Percentiles rank a stretch among this genome's conserved stretches.
These are phyloP conservation scores for Sceloporus tristichus DNA, from an alignment of 2,113 vertebrate genomes.

Conservation along the genomic window DNA sequence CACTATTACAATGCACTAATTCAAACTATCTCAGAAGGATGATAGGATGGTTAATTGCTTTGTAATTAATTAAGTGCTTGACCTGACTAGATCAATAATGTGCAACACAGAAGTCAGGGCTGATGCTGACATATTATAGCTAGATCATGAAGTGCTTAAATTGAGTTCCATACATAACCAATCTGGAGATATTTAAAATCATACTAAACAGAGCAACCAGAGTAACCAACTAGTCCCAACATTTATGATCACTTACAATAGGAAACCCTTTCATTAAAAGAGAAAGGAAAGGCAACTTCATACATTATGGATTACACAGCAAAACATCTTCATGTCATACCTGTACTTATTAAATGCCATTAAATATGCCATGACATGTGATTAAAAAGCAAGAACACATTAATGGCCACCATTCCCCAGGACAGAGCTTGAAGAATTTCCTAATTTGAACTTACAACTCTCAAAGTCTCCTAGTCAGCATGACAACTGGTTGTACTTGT, in stretches of 20 bases:
- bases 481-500: too few relatives aligned
- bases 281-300: not conserved
- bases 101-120: not conserved
- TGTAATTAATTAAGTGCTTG: slow-evolving; percentile 29
- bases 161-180: not conserved
- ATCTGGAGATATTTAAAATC: not conserved
- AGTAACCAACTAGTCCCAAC: not conserved
- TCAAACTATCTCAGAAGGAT: not conserved
- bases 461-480: too few relatives aligned
- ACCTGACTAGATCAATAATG: slow-evolving; percentile 24
- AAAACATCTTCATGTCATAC: not conserved
- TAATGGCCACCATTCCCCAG: too few relatives aligned
- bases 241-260: not conserved
- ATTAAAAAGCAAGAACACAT: not conserved
- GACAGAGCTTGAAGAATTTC: not conserved
- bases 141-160: not conserved
- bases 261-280: not conserved
- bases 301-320: not conserved
- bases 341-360: not conserved
- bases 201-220: fast-evolving
- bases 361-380: not conserved
- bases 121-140: fast-evolving
- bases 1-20: not conserved
- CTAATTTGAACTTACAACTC: too few relatives aligned
- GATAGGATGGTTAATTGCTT: slow-evolving; percentile 1